Evolutionary conservation across 2,797 vertebrate genomes (phyloP).

Genomic region (Catostomus latipinnis): DNA sequence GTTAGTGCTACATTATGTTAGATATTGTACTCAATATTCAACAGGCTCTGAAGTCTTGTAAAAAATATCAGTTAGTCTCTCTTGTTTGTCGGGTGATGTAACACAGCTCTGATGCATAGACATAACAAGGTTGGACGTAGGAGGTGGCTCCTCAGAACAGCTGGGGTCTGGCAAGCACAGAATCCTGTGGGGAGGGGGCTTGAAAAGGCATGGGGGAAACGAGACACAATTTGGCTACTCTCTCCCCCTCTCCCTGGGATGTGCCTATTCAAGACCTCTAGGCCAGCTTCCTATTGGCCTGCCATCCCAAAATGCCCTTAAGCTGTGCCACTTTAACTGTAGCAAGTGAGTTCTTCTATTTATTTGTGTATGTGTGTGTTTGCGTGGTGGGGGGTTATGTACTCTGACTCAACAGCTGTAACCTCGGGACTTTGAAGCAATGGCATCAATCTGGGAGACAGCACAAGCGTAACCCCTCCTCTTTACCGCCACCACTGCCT

Average conservation of each 20-base stretch:
- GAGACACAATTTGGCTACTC: constrained; percentile 40
- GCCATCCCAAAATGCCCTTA: constrained; percentile 42
- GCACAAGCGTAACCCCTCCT: constrained; percentile 9
- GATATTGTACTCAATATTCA: constrained; percentile 28
- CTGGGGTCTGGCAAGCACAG: constrained; percentile 51
- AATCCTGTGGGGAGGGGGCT: constrained; percentile 64
- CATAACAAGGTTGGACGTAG: constrained; percentile 53
- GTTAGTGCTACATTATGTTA: neutral
- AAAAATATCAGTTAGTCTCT: constrained; percentile 50
- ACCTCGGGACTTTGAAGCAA: constrained; percentile 42
- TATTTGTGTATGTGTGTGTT: constrained; percentile 16
- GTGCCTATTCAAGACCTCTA: constrained; percentile 43
- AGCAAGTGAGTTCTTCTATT: constrained; percentile 22
- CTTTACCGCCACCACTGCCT: neutral
- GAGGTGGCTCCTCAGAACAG: constrained; percentile 59
- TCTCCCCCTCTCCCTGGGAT: constrained; percentile 25
- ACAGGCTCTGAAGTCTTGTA: constrained; percentile 29
- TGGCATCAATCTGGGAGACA: constrained; percentile 29
- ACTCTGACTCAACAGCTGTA: constrained; percentile 46
- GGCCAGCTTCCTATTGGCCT: constrained; percentile 41
- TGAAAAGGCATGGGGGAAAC: constrained; percentile 45
- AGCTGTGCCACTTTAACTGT: constrained; percentile 45
- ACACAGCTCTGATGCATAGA: constrained; percentile 50
- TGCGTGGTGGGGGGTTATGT: constrained; percentile 35
- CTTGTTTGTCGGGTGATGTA: constrained; percentile 48